Evolutionary conservation across 53 echinoderm and acorn worm species (phyloP), one percentile per base, ranked within the genome.

Genomic region (Stichopus horrens): DNA sequence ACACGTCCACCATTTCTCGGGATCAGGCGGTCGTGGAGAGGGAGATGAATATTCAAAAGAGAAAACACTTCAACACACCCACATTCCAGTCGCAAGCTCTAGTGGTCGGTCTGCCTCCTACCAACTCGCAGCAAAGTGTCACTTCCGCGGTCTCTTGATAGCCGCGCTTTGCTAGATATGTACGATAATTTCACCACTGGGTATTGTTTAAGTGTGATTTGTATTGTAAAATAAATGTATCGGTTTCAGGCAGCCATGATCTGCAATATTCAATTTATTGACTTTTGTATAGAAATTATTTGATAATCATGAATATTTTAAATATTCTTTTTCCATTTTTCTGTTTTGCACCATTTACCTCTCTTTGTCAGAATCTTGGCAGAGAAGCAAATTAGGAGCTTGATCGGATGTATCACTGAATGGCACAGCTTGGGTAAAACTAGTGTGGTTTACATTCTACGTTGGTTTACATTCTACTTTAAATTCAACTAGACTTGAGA

Each of bases 31-130:
- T 92, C n/a, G 94, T 90, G 9, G 94, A 94, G 23, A 81, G 88
- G 23, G 94, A 94, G 83, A 92, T 94, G 92, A 91, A 90, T 82
- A 89, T 89, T 20, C 94, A 94, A 75, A 94, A 90, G 86, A 92
- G 84, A 58, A 67, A 92, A 76, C 75, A 79, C 37, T 94, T 86
- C 92, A 56, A 54, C 54, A 83, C 74, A 5, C 83, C 74, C 57
- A 76, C 88, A 52, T 84, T 78, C 80, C 89, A 85, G 75, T 86
- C 91, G 51, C 77, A 88, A 58, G 58, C 89, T 18, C 56, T 89
- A 53, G 89, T 89, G 6, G 86, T 86, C 16, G 73, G 74, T 7
- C 54, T 86, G 8, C 51, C 86, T 18, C 86, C 86, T 0, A 71
- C 73, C 21, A 74, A 2, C n/a, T 74, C 86, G 0, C 73, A 86